Conservation (phyloP, 37 sponge, comb jelly and placozoan genomes). For the Aplysina aerophoba region DNA sequence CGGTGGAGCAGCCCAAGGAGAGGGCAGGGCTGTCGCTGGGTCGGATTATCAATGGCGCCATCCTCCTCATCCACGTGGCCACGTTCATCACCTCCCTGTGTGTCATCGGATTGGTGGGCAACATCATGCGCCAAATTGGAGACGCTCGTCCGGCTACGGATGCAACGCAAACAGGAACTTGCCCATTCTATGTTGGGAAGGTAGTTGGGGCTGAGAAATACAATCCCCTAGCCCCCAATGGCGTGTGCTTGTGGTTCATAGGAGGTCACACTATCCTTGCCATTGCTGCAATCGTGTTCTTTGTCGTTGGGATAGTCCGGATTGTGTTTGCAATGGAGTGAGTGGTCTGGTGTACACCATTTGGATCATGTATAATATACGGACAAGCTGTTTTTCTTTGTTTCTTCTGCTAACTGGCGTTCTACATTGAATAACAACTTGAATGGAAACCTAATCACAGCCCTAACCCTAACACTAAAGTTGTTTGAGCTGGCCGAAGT, state of each 20-base stretch:
- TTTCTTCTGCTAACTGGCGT: too few relatives aligned
- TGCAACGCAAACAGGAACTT: not conserved
- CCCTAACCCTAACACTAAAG: too few relatives aligned
- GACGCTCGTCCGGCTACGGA: not conserved
- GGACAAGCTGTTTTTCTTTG: too few relatives aligned
- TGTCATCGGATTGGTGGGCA: conserved; percentile 48
- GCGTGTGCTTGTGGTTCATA: conserved; percentile 36
- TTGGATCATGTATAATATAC: too few relatives aligned
- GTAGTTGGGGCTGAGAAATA: not conserved
- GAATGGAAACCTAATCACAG: too few relatives aligned
- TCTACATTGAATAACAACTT: too few relatives aligned
- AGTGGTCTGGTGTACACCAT: conserved; percentile 10
- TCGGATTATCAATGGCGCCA: conserved; percentile 43
- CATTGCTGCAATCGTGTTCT: conserved; percentile 25
- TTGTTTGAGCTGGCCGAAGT: too few relatives aligned
- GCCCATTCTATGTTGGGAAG: conserved; percentile 1
- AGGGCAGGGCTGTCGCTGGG: conserved; percentile 50
- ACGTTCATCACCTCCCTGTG: conserved; percentile 45
- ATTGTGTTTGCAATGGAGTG: conserved; percentile 49
- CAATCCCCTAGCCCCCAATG: not conserved
- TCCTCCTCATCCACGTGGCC: conserved; percentile 40
- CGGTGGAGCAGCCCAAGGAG: too few relatives aligned
- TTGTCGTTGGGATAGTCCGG: conserved; percentile 43
- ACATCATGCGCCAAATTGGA: not conserved
- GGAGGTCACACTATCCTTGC: conserved; percentile 33